A percentile compares a stretch with the other conserved stretches of the same genome.
phyloP scores from a whole-genome alignment of 2,113 vertebrate genomes.

The Reinhardtius hippoglossoides region DNA sequence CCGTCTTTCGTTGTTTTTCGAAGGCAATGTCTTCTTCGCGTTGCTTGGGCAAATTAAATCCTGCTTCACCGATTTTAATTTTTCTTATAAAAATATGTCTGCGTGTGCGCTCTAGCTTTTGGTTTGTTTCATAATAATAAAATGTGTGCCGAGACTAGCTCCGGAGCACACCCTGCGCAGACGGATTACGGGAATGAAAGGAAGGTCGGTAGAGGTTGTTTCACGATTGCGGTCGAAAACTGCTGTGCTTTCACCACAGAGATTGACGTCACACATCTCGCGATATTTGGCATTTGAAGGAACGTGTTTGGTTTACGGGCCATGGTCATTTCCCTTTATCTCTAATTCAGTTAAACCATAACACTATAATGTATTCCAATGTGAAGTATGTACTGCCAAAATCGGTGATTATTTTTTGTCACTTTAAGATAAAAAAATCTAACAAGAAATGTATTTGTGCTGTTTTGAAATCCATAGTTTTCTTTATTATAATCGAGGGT shows the following conservation, averaged over 20 bases:
- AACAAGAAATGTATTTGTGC: too few species aligned
- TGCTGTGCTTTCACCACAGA: conserved; percentile 31
- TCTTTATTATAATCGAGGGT: too few species aligned
- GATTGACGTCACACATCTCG: conserved; percentile 58
- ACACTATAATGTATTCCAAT: too few species aligned
- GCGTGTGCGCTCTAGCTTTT: conserved; percentile 83
- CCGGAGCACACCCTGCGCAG: conserved; percentile 86
- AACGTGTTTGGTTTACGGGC: background rate
- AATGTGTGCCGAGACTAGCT: conserved; percentile 89
- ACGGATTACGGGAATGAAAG: conserved; percentile 79
- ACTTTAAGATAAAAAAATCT: too few species aligned
- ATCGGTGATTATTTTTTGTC: too few species aligned
- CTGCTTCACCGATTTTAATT: conserved; percentile 85
- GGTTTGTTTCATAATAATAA: conserved; percentile 88
- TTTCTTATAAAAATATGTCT: conserved; percentile 83
- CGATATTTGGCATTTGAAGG: conserved; percentile 35
- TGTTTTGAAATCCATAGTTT: too few species aligned
- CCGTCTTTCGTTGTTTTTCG: conserved; percentile 55
- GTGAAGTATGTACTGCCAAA: too few species aligned
- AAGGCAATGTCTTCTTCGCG: conserved; percentile 65
- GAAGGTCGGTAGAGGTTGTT: conserved; percentile 72
- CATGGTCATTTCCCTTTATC: too few species aligned
- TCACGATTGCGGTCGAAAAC: conserved; percentile 58
- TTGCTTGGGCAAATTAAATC: conserved; percentile 79
- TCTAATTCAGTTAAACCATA: too few species aligned